Evolutionary conservation across 2,888 invertebrate genomes (phyloP), one percentile per base, ranked within the genome.

Genomic region (Trisateles emortualis): DNA sequence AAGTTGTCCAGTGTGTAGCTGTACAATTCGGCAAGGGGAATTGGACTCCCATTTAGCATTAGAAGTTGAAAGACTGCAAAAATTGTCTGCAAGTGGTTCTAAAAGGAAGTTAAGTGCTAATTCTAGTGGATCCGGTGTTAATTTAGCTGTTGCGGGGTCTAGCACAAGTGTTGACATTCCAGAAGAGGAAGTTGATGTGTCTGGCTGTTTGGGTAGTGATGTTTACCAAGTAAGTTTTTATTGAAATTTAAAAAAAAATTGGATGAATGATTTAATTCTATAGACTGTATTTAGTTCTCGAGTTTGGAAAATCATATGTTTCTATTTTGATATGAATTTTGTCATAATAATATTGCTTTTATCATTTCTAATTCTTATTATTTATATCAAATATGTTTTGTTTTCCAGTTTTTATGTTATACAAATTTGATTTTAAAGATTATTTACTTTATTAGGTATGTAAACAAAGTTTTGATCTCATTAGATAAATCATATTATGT

Each of bases 1-100:
- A n/a, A 96, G 94, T 82, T 98, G 98, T 84, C 98, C 98, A 0
- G 96, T 97, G 0, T 98, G 98, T 84, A 96, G 98, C 60, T 95
- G 96, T 57, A 97, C 97, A 1, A 94, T 98, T 36, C 93, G 97
- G 41, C 94, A 95, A 1, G 95, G 96, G 1, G 98, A 98, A 84
- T 91, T 98, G n/a, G 97, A 97, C 68, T 93, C 95, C 19, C 98
- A 98, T 87, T 95, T 97, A 64, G 89, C 95, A 41, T 93, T 96
- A 58, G 98, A 98, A 90, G 93, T 98, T 62, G 91, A 91, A 8
- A 79, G 87, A 45, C 62, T 92, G 24, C 86, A 87, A 29, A 92
- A 92, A 52, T 52, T 92, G 8, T 87, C 91, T 0, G 67, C 65
- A 55, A 79, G 77, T 48, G 79, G 83, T 41, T 76, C 83, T 4